Evolutionary conservation across 2,113 vertebrate species (phyloP).

Genomic region (Felis chaus): DNA sequence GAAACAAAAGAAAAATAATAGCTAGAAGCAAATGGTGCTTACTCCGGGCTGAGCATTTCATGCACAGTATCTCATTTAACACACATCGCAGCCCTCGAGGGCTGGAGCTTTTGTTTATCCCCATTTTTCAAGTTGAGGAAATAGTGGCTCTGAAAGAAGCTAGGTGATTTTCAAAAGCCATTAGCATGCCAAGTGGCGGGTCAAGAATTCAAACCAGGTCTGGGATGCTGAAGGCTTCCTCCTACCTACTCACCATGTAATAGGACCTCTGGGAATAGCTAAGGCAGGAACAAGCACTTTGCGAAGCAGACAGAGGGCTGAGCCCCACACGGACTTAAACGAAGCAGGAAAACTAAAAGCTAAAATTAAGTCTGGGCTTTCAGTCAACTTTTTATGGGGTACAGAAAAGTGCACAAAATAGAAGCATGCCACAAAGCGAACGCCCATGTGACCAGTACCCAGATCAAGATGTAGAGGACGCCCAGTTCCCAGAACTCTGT

Average conservation of each 20-base stretch:
- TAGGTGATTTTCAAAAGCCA: neutral
- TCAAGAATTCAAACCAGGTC: neutral
- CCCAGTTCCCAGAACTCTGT: neutral
- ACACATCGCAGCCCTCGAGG: neutral
- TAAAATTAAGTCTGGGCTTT: neutral
- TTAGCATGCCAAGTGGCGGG: neutral
- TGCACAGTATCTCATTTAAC: neutral
- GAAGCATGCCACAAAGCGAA: neutral
- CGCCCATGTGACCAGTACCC: neutral
- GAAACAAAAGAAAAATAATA: slow-evolving; percentile 24
- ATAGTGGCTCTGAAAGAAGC: neutral
- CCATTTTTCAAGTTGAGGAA: neutral
- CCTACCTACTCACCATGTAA: neutral
- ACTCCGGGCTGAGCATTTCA: neutral
- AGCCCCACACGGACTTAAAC: neutral
- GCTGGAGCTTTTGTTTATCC: neutral
- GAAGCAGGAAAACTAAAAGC: neutral
- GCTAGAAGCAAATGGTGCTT: neutral
- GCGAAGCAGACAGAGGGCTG: neutral
- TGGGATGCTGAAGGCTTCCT: neutral
- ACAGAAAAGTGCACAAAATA: neutral
- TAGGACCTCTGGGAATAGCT: neutral
- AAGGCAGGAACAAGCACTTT: neutral
- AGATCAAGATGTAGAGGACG: neutral
- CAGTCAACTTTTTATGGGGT: neutral